Base-by-base conservation (phyloP, 2,888 invertebrate species). In the Branchellion lobata region DNA sequence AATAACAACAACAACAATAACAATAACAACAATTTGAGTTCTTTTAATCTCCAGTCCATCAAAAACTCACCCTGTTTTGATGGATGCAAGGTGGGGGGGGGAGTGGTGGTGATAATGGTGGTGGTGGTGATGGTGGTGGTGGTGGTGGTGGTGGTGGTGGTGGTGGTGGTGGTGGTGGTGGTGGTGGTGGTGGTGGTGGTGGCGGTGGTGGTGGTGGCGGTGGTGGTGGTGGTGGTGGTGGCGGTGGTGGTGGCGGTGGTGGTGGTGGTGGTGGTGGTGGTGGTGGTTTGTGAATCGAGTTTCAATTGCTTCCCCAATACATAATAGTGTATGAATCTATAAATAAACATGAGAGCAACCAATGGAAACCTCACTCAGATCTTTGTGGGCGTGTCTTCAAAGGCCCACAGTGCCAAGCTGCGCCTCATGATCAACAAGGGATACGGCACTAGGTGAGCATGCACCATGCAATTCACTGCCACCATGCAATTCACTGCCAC, bases 391-490 rank as follows among this genome's bases (percentile, higher is more conserved):
- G 93, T 93, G 5, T 92, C 93, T 85, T 87, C 88, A n/a, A 81
- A 87, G 0, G 89, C 89, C 57, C 90, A 91, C 80, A 88, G 90
- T 21, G 93, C 93, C 82, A 92, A 92, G 86, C 84, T 93, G 2
- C 90, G 91, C 81, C 86, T 86, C 83, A 90, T 93, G 73, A 88
- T 93, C 29, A 93, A 92, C 85, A 90, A 91, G 5, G 92, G 93
- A 77, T 94, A 94, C n/a, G 95, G 93, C 34, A 93, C 93, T 27
- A 90, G 94, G 86, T 86, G 51, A 53, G 53, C 24, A 21, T 74
- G n/a, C 18, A n/a, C 78, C 5, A 8, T 34, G 24, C 31, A 40
- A 8, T 40, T 40, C 40, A 40, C 14, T 14, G 14, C 40, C 40
- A 40, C 40, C 14, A 40, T 40, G 5, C 5, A 8, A 5, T 8